Base-by-base conservation (phyloP, 2,113 vertebrate genomes). In the Oreocharis arfaki region DNA sequence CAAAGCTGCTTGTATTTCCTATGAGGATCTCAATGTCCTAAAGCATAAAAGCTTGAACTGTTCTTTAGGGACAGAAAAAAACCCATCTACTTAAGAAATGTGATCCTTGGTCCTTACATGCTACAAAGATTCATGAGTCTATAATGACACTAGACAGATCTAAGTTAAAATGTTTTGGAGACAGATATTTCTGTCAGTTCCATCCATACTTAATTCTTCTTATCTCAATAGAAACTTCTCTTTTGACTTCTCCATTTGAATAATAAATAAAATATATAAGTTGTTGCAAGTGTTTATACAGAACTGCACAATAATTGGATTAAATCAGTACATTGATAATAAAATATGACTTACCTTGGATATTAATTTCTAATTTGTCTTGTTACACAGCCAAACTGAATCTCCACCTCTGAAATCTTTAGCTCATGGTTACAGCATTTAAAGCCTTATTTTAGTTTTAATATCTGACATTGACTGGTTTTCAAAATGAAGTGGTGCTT, bases 221-320 rank as follows among this genome's bases (percentile, higher is more conserved):
- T 87, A 70, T 94, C n/a, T 79, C 76, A n/a, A n/a, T 86, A 84
- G 42, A 61, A 69, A 78, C 69, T 84, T 16, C 9, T 84, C 50
- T 65, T 39, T 4, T 89, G 67, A 52, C 79, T 91, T 92, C 49
- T 84, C 3, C 27, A 46, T 89, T 95, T 82, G 9, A 82, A 65
- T 83, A 83, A 50, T 77, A 84, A 92, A 79, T 94, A 61, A 94
- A 95, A 89, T 90, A n/a, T 17, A 39, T 95, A 85, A 96, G 77
- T 81, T 83, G 26, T 76, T 80, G 52, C 10, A 27, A 73, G 32
- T 77, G 30, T 89, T 91, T 87, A 76, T 71, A 81, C 32, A 78
- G 83, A 96, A 86, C 33, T 84, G 61, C 28, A 46, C 14, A 85
- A 16, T 88, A 93, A 87, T 69, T 22, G 42, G 78, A 95, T 94